These are phyloP conservation scores for Leptinotarsa juncta DNA, from an alignment of 2,888 invertebrate species.

Conservation along the genomic window DNA sequence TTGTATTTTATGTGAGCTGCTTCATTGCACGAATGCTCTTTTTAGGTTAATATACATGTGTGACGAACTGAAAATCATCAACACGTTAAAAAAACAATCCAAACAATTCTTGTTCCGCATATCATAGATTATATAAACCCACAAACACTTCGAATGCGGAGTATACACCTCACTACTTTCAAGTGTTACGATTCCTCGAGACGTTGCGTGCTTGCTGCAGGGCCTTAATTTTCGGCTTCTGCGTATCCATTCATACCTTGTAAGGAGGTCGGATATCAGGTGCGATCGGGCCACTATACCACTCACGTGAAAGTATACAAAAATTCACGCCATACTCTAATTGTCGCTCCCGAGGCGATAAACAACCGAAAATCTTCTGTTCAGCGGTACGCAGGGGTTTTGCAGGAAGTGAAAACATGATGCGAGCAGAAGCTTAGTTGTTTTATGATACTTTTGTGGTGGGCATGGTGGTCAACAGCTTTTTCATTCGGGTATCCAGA, in stretches of 20 bases:
- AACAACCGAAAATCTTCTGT: not conserved
- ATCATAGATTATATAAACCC: too few relatives aligned
- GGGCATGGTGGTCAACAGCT: too few relatives aligned
- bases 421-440: not conserved
- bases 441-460: too few relatives aligned
- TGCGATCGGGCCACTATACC: slow-evolving; percentile 1
- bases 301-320: not conserved
- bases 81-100: too few relatives aligned
- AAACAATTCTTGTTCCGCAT: too few relatives aligned
- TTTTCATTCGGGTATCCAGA: too few relatives aligned
- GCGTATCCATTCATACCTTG: slow-evolving; percentile 4
- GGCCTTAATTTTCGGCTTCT: slow-evolving; percentile 1
- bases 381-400: not conserved
- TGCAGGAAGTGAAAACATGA: not conserved
- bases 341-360: not conserved
- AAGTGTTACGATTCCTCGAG: not conserved
- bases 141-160: too few relatives aligned
- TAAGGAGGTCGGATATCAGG: slow-evolving; percentile 5
- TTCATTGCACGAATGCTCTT: too few relatives aligned
- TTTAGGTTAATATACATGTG: too few relatives aligned
- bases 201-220: not conserved
- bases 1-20: too few relatives aligned
- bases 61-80: too few relatives aligned
- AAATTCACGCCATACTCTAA: not conserved
- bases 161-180: too few relatives aligned